These are phyloP conservation scores for Steinernema carpocapsae DNA, from an alignment of 2,888 invertebrate species.

Conservation along the genomic window DNA sequence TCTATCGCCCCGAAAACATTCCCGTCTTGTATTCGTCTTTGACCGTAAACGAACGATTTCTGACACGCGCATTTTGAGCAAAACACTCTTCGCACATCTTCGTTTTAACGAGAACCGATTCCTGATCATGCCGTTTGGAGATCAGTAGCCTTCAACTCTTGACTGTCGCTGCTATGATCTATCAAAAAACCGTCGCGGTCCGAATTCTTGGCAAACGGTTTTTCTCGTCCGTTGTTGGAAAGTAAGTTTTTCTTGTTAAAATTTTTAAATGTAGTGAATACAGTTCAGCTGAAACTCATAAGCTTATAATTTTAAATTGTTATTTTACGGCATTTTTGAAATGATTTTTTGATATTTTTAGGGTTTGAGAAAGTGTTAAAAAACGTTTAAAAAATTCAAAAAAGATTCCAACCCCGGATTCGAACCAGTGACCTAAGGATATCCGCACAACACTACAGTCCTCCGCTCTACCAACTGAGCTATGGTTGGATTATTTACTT, in stretches of 20 bases:
- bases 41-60: neutral
- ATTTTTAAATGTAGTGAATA: no score
- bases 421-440: slow-evolving; percentile 49
- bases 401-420: no score
- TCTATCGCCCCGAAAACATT: no score
- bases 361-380: no score
- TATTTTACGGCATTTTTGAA: no score
- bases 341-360: no score
- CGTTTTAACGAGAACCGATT: neutral
- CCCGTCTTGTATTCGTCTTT: no score
- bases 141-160: neutral
- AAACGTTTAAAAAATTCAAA: no score
- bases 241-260: neutral
- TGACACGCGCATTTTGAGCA: neutral
- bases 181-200: neutral
- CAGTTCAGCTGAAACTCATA: no score
- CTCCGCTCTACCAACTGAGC: slow-evolving; percentile 23
- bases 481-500: no score
- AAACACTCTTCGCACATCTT: slow-evolving; percentile 13
- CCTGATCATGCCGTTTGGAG: neutral
- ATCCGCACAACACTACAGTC: slow-evolving; percentile 22
- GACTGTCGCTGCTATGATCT: neutral
- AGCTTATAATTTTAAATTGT: no score
- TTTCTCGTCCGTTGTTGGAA: neutral
- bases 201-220: neutral